Base-by-base conservation (phyloP, 1,140 invertebrate species). In the Bombus ignitus region DNA sequence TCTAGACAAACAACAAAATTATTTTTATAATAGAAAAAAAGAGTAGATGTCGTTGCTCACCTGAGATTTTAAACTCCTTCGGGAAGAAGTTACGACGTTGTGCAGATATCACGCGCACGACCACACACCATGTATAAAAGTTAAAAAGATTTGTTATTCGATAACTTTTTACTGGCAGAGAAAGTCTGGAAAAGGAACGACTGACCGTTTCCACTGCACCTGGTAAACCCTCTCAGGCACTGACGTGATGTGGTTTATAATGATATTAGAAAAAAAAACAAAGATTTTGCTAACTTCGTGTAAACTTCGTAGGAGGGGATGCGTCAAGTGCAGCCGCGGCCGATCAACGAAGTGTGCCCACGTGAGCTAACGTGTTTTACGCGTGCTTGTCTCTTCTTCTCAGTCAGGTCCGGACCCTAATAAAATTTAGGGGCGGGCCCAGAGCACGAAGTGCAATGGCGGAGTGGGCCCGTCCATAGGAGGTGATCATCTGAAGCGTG, bases 401-500 rank as follows among this genome's bases (percentile, higher is more conserved):
- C 85, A 83, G 80, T 91, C 87, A 82, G 87, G 87, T 91, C 87
- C 91, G 87, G 70, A 88, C 90, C 90, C 93, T 92, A 94, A 91
- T 85, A 70, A 87, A 83, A 91, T 81, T 94, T 92, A 95, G 86
- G 95, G 95, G 91, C 94, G 94, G 92, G 94, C 95, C 95, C 95
- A 95, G 65, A 95, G 94, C 93, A 95, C 95, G 87, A 95, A 95
- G 91, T 95, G 95, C 93, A 95, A 89, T 76, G 94, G 94, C 92
- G 94, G 92, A 90, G 93, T 94, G 92, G 93, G 94, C 93, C 95
- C 94, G 92, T 95, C 94, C 93, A 92, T 94, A 70, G 96, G 94
- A 91, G 94, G 95, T 90, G 97, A 97, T 97, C 97, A 97, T 97
- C 97, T 97, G 95, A 97, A 97, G 94, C 97, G 96, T 82, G 97